These are phyloP conservation scores for Silurus glanis DNA, from an alignment of 2,113 vertebrate genomes.

Conservation along the genomic window DNA sequence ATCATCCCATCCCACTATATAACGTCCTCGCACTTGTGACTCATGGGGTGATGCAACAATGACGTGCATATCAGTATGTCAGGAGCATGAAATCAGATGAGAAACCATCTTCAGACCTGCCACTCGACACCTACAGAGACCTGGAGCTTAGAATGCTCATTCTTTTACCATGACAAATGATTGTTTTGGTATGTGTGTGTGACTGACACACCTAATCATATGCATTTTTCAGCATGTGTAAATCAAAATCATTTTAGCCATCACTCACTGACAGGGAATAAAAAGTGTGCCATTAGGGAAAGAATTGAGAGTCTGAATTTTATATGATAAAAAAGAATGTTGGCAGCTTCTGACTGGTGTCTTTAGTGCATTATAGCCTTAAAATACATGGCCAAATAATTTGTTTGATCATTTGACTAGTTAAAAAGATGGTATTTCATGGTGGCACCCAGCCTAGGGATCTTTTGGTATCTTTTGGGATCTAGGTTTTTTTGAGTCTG, in stretches of 20 bases:
- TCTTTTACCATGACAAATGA: neutral
- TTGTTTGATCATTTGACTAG: too few species aligned
- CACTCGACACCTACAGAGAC: neutral
- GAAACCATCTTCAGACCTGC: neutral
- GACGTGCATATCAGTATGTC: neutral
- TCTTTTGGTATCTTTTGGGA: too few species aligned
- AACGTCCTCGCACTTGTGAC: neutral
- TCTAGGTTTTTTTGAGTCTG: too few species aligned
- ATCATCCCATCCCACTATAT: neutral
- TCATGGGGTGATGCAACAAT: neutral
- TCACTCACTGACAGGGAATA: neutral
- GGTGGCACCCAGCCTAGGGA: too few species aligned
- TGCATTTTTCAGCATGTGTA: neutral
- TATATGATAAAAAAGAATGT: too few species aligned
- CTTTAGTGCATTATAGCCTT: too few species aligned
- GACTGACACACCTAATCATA: neutral
- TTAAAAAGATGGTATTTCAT: too few species aligned
- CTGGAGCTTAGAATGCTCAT: neutral
- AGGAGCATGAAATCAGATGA: neutral
- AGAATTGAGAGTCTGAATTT: neutral
- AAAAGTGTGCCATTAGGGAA: neutral
- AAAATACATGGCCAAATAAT: too few species aligned
- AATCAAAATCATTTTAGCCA: neutral
- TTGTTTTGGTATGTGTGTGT: neutral
- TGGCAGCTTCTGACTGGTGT: too few species aligned